Evolutionary conservation across 2,888 invertebrate species (phyloP), one percentile per base, ranked within the genome.

Genomic region (Dichetophora obliterata): DNA sequence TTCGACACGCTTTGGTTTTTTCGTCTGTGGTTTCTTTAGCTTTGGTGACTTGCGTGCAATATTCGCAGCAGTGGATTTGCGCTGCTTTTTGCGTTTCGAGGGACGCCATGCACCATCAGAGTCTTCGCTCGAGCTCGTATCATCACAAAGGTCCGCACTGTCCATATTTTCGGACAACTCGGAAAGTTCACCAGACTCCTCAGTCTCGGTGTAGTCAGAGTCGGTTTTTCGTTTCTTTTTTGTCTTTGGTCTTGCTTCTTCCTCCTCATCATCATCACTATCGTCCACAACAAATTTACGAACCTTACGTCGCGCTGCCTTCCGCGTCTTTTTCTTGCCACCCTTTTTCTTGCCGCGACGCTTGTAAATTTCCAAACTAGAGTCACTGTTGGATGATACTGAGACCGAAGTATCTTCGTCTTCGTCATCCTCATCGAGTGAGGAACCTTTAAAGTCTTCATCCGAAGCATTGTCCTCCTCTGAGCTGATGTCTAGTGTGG

Each of bases 371-470:
- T 91, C 91, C 61, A 91, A 85, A 16, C 89, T 90, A n/a, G 91
- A 89, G 66, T 91, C 91, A 54, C 91, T 92, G 31, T 92, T 93
- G 11, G 92, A 92, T 34, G 91, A 91, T 0, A 91, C 91, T 0
- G 90, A 90, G 74, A 92, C 91, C 34, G 93, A 92, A 66, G 87
- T 87, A 5, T 87, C 86, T 5, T 83, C 85, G 4, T n/a, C n/a
- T n/a, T 88, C 87, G 3, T 91, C 91, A 1, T 91, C 91, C 19
- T 88, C 83, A 16, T 88, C 87, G 80, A 87, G 86, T 0, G 94
- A 93, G 59, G 96, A 88, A 0, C 88, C 95, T 86, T 96, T 95
- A 86, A 97, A 98, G 89, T 98, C 98, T 88, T 97, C 97, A 85
- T 97, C 97, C 0, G 95, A 95, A 76, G 92, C 93, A 87, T 96